Percentiles rank a stretch among this genome's conserved stretches.
Conservation (phyloP, 2,113 vertebrate species). For the Apodemus sylvaticus region DNA sequence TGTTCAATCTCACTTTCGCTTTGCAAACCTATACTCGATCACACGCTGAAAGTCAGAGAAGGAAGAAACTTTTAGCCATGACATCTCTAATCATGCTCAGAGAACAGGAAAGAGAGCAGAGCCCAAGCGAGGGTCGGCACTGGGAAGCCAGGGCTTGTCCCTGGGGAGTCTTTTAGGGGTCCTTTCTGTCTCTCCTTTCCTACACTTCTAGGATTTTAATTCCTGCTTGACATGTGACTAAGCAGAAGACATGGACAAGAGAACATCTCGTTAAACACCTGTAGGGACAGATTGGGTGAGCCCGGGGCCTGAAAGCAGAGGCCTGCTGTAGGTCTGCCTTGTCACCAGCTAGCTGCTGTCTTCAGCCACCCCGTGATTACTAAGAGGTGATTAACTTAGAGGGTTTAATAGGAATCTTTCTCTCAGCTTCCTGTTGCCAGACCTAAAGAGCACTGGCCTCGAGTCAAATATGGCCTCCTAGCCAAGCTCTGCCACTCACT, state of each 20-base stretch:
- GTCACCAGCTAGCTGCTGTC: neutral
- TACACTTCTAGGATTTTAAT: conserved; percentile 34
- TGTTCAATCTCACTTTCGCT: conserved; percentile 47
- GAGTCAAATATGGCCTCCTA: neutral
- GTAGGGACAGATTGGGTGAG: neutral
- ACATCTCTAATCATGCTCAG: neutral
- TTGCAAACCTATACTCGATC: neutral
- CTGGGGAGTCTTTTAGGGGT: neutral
- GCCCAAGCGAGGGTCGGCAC: neutral
- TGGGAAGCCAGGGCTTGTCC: neutral
- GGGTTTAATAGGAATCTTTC: neutral
- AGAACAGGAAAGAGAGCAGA: neutral
- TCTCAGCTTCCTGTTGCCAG: conserved; percentile 3
- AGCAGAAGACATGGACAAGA: conserved; percentile 22
- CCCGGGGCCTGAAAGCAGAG: neutral
- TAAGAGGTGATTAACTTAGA: neutral
- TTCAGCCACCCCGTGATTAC: neutral
- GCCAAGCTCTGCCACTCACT: neutral
- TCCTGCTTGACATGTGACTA: conserved; percentile 38
- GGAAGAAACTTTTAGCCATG: conserved; percentile 7
- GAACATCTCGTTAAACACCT: conserved; percentile 2
- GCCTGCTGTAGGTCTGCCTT: neutral
- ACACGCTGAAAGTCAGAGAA: conserved; percentile 6
- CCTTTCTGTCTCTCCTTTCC: conserved; percentile 32
- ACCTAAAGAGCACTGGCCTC: neutral